Evolutionary conservation across 1,140 invertebrate genomes (phyloP), one percentile per base, ranked within the genome.

Genomic region (Chionoecetes opilio): DNA sequence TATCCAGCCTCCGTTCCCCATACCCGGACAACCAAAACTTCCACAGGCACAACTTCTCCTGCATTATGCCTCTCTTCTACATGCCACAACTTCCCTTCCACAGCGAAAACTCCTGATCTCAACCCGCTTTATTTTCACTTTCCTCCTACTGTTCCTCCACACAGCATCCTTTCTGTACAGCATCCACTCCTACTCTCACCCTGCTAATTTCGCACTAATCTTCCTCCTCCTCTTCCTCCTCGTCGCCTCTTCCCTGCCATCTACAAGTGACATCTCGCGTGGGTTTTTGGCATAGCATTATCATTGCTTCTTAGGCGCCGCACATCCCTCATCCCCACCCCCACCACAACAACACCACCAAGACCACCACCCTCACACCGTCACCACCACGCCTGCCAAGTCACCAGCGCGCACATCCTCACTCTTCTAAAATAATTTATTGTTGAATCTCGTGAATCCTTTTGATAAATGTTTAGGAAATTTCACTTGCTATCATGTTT

Each of bases 201-300:
- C 32, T n/a, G 31, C 32, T 84, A 84, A 5, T 6, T 41, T 17
- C 53, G 35, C 34, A 17, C 26, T 82, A 34, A 32, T 92, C 91
- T 41, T 6, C 32, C 82, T n/a, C 82, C 17, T 85, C 11, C n/a
- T 26, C 41, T 31, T 31, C 32, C 37, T 37, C 92, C 35, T 46
- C 37, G 9, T 35, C 35, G 3, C 35, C 35, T 21, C 82, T 85
- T 11, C 31, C 91, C 21, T 32, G 38, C 35, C 75, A 53, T 32
- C n/a, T 29, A 29, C 82, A 91, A 53, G 89, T 35, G 89, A 21
- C 17, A 29, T 21, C 53, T 35, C n/a, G 53, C 37, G 89, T n/a
- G 38, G 38, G 38, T 37, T 91, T 37, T 91, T 91, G 89, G 89
- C 89, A 91, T 91, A 91, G 53, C 29, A 91, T 91, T 91, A 91